Conservation (phyloP, 1,140 invertebrate genomes). For the Brachionus paranguensis region DNA sequence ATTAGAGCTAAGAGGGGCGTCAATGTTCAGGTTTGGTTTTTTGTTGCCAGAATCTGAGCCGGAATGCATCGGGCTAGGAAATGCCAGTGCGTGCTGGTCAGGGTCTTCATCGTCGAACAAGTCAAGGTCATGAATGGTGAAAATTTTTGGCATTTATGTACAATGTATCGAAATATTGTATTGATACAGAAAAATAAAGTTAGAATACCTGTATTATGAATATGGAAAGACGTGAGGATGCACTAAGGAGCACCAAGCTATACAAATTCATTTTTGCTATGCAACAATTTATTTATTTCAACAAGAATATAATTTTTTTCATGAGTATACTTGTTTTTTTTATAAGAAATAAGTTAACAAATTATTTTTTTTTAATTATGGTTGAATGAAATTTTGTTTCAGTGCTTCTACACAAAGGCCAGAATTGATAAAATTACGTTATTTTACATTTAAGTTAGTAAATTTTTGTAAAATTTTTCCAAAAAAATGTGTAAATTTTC, state of each 20-base stretch:
- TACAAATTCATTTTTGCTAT: neutral
- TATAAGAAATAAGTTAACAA: neutral
- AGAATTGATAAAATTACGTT: no score
- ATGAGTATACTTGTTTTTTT: neutral
- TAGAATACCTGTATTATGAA: slow-evolving; percentile 23
- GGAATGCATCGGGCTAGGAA: neutral
- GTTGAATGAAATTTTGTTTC: no score
- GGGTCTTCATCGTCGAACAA: neutral
- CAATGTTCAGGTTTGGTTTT: neutral
- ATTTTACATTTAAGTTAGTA: neutral
- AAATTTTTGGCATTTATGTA: neutral
- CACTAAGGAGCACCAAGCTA: neutral
- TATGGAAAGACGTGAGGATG: neutral
- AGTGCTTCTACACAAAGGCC: no score
- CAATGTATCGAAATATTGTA: slow-evolving; percentile 17
- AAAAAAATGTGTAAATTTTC: no score
- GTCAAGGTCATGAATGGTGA: neutral
- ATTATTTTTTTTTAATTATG: neutral
- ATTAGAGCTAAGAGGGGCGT: neutral
- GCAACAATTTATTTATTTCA: neutral
- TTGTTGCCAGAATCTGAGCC: neutral
- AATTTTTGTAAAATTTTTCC: neutral
- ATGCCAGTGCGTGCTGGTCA: neutral
- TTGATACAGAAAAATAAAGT: neutral
- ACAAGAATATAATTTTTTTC: neutral